These are phyloP conservation scores for Nipponacmea schrenckii DNA, from an alignment of 2,888 invertebrate genomes.

Conservation along the genomic window DNA sequence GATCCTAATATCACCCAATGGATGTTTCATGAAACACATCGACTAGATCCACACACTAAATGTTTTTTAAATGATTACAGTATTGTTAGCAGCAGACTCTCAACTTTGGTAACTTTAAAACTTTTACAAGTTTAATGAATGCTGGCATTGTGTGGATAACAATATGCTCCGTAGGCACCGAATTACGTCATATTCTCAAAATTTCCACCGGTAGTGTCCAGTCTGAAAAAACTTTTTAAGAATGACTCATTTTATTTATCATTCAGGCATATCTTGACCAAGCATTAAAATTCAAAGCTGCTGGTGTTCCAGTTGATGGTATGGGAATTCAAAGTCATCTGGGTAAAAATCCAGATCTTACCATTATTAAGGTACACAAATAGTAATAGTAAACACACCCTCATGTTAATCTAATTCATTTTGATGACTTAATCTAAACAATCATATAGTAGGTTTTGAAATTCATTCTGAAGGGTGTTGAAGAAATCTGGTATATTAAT, in stretches of 20 bases:
- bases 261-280: conserved; percentile 20
- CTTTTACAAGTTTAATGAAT: no score
- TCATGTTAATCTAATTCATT: no score
- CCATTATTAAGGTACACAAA: conserved; percentile 7
- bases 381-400: neutral
- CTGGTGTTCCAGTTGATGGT: conserved; percentile 21
- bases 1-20: conserved; percentile 9
- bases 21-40: conserved; percentile 14
- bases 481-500: no score
- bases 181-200: neutral
- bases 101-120: neutral
- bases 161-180: no score
- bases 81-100: neutral
- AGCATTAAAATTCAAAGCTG: conserved; percentile 14
- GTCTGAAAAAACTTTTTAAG: no score
- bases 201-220: no score
- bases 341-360: neutral
- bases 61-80: conserved; percentile 16
- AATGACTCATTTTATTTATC: no score
- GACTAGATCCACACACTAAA: conserved; percentile 7
- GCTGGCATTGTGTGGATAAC: no score
- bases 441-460: no score
- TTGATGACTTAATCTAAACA: no score
- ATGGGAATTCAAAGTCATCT: conserved; percentile 28
- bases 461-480: no score